Percentiles rank a stretch among this genome's conserved stretches.
These are phyloP conservation scores for Parnassius orleans DNA, from an alignment of 2,888 invertebrate species.

Conservation along the genomic window DNA sequence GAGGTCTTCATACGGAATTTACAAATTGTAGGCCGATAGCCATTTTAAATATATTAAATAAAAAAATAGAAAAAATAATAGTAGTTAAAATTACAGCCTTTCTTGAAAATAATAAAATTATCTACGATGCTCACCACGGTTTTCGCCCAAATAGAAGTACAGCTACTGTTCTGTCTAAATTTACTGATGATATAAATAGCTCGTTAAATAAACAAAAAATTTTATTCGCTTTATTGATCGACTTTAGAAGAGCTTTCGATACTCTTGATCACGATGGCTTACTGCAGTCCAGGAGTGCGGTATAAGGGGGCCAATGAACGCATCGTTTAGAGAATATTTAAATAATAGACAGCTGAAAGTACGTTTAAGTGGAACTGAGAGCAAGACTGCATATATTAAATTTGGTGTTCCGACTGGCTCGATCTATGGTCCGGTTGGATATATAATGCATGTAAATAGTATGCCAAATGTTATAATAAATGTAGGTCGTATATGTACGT, in stretches of 20 bases:
- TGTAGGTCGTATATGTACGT: background rate
- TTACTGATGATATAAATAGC: background rate
- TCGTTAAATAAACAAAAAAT: background rate
- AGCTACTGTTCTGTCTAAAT: background rate
- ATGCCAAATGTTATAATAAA: background rate
- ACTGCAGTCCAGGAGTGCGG: too few relatives aligned
- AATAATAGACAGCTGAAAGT: background rate
- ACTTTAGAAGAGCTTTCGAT: background rate
- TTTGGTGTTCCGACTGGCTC: too few relatives aligned
- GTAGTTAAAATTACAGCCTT: background rate
- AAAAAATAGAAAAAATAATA: background rate
- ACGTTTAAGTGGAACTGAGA: background rate
- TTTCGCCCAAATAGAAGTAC: background rate
- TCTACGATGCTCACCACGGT: background rate
- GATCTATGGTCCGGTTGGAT: too few relatives aligned
- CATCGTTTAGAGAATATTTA: background rate
- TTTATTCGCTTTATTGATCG: background rate
- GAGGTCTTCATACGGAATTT: too few relatives aligned
- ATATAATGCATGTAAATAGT: too few relatives aligned
- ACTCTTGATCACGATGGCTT: too few relatives aligned
- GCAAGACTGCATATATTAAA: too few relatives aligned
- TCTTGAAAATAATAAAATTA: background rate
- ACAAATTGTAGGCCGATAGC: too few relatives aligned
- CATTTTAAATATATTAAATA: too few relatives aligned
- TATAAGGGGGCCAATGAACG: too few relatives aligned